Evolutionary conservation across 2,888 invertebrate species (phyloP), one percentile per base, ranked within the genome.

Genomic region (Protonemura montana): DNA sequence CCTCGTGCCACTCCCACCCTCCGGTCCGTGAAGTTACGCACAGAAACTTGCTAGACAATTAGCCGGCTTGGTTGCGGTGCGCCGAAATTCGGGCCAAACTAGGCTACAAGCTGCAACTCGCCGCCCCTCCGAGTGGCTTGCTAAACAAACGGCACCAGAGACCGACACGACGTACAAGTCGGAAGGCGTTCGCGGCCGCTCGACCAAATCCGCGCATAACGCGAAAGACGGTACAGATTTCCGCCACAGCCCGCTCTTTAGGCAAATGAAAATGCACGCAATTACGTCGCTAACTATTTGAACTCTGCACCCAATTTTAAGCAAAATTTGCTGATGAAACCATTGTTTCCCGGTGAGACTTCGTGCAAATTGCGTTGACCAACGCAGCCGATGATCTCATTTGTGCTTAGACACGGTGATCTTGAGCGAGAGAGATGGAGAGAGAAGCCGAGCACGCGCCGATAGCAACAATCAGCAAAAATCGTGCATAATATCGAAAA

Each of bases 401-500:
- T 59, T 21, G 16, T 2, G 21, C 59, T 10, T 21, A 10, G 59
- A 13, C 59, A 10, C 13, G 59, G 21, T 59, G 59, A 3, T 59
- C 21, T 59, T 21, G 21, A 21, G 59, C 13, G 59, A 21, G 35
- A 35, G 35, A 21, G 59, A 59, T 2, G 6, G 59, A 59, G 59
- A 59, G 59, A 59, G 21, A 3, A 13, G 21, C 59, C 59, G 59
- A 59, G 59, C 59, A 59, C 59, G 59, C 59, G n/a, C n/a, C n/a
- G 59, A 59, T 59, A 10, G 59, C 59, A 59, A 59, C 59, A 59
- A 59, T 59, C 59, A 59, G 59, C 59, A 59, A 59, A 59, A 59
- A 10, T 59, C 21, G 59, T 21, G 16, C 21, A 59, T 35, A 35
- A 35, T 35, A 35, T 35, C 35, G 35, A 35, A 35, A 35, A 35